phyloP scores from a whole-genome alignment of 2,113 vertebrate species.

The Actenoides lindsayi region DNA sequence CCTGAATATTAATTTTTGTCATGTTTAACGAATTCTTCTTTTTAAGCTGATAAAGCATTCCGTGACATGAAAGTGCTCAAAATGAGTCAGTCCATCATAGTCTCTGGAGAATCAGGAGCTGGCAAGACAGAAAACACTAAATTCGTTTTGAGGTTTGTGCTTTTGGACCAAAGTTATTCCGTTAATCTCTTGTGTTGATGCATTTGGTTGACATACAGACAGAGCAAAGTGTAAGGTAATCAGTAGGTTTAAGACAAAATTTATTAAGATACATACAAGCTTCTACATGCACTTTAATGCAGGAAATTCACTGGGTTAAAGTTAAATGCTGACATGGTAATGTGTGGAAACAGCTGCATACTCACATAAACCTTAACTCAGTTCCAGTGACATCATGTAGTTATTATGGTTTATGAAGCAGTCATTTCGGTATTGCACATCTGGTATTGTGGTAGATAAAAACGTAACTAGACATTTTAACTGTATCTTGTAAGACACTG shows the following conservation, averaged over 20 bases:
- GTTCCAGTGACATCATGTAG: not conserved
- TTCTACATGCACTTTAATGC: fast-evolving
- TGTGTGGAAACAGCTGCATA: not conserved
- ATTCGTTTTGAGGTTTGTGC: conserved; percentile 91
- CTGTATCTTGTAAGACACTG: not conserved
- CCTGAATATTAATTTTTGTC: not conserved
- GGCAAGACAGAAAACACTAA: conserved; percentile 99
- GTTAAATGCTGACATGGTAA: not conserved
- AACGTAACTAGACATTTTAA: not conserved
- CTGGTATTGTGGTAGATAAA: not conserved
- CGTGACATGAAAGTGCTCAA: conserved; percentile 98
- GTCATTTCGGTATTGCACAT: not conserved
- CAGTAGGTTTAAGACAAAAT: not conserved
- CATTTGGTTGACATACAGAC: not conserved
- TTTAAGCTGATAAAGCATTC: conserved; percentile 94
- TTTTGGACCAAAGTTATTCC: not conserved
- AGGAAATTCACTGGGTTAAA: not conserved
- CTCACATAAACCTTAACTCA: not conserved
- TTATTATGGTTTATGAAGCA: not conserved
- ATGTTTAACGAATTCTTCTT: conserved; percentile 8
- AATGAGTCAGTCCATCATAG: conserved; percentile 97
- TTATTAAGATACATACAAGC: not conserved
- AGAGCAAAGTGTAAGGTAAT: not conserved
- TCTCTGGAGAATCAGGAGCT: conserved; percentile 97
- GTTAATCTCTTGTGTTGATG: not conserved